A percentile compares a stretch with the other conserved stretches of the same genome.
Conservation (phyloP, 35 echinoderm and acorn worm species). For the Hemicentrotus pulcherrimus region DNA sequence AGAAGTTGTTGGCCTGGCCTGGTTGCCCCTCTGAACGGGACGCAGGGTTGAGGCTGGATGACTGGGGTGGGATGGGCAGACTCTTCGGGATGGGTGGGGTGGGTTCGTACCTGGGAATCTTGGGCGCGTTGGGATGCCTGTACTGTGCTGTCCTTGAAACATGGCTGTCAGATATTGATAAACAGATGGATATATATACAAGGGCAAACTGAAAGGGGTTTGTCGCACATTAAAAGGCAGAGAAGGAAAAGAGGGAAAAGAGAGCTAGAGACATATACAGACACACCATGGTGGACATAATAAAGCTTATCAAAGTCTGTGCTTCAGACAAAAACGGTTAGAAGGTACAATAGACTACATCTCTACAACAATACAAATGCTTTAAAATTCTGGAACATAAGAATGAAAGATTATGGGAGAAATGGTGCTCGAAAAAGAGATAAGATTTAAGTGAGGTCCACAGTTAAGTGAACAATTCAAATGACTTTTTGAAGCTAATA, state of each 20-base stretch:
- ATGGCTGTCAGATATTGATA: slow-evolving; percentile 58
- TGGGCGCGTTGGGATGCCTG: slow-evolving; percentile 85
- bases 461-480: background rate
- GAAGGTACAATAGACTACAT: too few relatives aligned
- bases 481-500: background rate
- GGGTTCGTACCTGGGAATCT: slow-evolving; percentile 68
- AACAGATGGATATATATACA: too few relatives aligned
- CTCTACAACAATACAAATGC: too few relatives aligned
- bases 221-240: too few relatives aligned
- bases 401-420: too few relatives aligned
- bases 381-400: too few relatives aligned
- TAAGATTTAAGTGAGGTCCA: background rate
- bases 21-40: slow-evolving; percentile 18
- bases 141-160: slow-evolving; percentile 80
- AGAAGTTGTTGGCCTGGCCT: slow-evolving; percentile 48
- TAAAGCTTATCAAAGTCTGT: too few relatives aligned
- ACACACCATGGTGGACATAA: too few relatives aligned
- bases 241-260: too few relatives aligned
- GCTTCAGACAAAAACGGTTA: too few relatives aligned
- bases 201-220: too few relatives aligned
- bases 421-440: background rate
- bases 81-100: slow-evolving; percentile 71
- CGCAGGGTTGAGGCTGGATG: background rate
- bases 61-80: slow-evolving; percentile 49
- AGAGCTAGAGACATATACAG: too few relatives aligned